Base-by-base conservation (phyloP, 1,140 invertebrate genomes). In the Drosophila pandora region DNA sequence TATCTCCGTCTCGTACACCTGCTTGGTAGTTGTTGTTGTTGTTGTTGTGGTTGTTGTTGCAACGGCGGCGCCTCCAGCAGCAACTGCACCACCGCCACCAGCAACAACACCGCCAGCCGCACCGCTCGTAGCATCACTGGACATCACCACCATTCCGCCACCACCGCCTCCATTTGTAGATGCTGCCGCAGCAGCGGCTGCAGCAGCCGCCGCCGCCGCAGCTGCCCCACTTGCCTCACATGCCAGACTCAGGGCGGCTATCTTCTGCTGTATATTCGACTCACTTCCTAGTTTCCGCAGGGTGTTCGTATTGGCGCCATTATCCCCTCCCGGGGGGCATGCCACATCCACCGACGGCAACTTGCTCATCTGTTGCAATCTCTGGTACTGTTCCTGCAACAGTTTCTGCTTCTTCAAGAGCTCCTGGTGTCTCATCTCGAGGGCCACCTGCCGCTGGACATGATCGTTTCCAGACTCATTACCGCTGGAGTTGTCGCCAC, bases 1-100 rank as follows among this genome's bases (percentile, higher is more conserved):
- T 93, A 97, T 97, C 91, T 97, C 96, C 79, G 96, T 97, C 93
- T 97, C 96, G 91, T 97, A 97, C 78, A 97, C 94, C 92, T 96
- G 96, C 90, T 94, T 95, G n/a, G 93, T 94, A 68, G 93, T 94
- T 50, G 72, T 90, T 50, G 85, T 68, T 9, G 60, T 32, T 48
- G 74, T 41, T 21, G 41, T 13, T 43, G 43, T 21, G 23, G 43
- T 22, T 10, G 21, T 17, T 45, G 41, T 21, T 28, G 25, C 21
- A 21, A 28, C 21, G 50, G 28, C 9, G 43, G 43, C 37, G 62
- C 68, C 63, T 68, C 55, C 59, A 73, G 68, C 61, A 72, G 59
- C 64, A 58, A 55, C 65, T 49, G 58, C 76, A 68, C 50, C 64
- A 61, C 68, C 37, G 60, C 21, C 55, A 41, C 76, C 52, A 34